Percentiles rank a stretch among this genome's conserved stretches.
phyloP scores from a whole-genome alignment of 64 coral and sea anemone genomes.

The Montipora capricornis region DNA sequence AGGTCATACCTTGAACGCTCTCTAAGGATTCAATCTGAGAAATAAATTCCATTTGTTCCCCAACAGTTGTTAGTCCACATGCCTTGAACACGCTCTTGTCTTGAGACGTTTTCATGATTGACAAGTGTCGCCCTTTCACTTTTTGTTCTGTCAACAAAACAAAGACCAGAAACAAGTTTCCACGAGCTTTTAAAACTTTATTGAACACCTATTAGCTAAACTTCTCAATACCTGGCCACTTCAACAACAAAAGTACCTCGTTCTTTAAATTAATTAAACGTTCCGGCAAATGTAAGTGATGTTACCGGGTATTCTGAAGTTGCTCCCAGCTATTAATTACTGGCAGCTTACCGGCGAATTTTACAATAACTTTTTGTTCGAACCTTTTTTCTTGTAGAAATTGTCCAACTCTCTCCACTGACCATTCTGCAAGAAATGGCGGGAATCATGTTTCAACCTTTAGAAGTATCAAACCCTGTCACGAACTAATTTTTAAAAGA shows the following conservation, averaged over 20 bases:
- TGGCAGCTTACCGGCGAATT: constrained; percentile 9
- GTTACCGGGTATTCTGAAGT: too few species aligned
- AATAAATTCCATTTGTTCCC: constrained; percentile 18
- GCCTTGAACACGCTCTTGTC: constrained; percentile 13
- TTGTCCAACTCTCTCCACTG: not conserved
- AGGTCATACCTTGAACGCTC: constrained; percentile 9
- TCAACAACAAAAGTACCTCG: too few species aligned
- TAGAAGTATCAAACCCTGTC: not conserved
- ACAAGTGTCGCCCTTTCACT: not conserved
- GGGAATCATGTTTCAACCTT: not conserved
- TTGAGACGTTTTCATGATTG: constrained; percentile 13
- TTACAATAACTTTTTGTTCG: not conserved
- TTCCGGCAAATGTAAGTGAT: too few species aligned
- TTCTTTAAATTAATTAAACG: too few species aligned
- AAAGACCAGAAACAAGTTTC: not conserved
- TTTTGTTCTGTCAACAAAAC: too few species aligned
- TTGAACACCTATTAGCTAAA: too few species aligned
- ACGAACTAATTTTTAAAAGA: too few species aligned
- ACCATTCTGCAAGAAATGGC: constrained; percentile 18
- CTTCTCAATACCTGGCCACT: too few species aligned
- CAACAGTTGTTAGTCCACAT: constrained; percentile 21
- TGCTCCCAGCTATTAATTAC: not conserved
- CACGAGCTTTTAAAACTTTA: too few species aligned
- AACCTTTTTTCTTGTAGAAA: not conserved
- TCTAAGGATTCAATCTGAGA: constrained; percentile 19